These are phyloP conservation scores for Ciconia stormi DNA, from an alignment of 2,113 vertebrate species.

Conservation along the genomic window DNA sequence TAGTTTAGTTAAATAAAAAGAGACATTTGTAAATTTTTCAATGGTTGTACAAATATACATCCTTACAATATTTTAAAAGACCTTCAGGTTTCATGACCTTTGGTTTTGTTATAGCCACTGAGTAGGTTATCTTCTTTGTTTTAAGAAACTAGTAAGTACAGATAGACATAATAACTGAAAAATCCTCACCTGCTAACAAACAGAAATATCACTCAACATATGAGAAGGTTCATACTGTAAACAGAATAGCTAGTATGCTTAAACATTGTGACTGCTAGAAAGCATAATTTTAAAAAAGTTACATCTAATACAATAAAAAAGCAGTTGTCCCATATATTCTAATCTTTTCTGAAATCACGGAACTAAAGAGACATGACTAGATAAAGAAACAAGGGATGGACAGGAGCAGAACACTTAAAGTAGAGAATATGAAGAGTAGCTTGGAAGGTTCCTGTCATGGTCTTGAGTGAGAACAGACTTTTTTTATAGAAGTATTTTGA, in stretches of 20 bases:
- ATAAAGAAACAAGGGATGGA: neutral
- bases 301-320: neutral
- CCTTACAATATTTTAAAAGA: neutral
- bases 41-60: neutral
- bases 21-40: neutral
- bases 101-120: neutral
- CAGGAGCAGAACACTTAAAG: neutral
- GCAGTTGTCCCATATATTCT: neutral
- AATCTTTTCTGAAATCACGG: neutral
- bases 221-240: neutral
- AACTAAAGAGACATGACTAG: neutral
- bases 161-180: neutral
- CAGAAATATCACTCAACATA: neutral
- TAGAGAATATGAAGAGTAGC: neutral
- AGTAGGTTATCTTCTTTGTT: neutral
- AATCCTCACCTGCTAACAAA: neutral
- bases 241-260: neutral
- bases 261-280: neutral
- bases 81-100: neutral
- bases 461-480: neutral
- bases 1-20: neutral
- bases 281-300: neutral
- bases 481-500: neutral
- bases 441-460: neutral
- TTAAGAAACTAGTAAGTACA: neutral